phyloP scores from a whole-genome alignment of 2,113 vertebrate species.

The Chaetops frenatus region DNA sequence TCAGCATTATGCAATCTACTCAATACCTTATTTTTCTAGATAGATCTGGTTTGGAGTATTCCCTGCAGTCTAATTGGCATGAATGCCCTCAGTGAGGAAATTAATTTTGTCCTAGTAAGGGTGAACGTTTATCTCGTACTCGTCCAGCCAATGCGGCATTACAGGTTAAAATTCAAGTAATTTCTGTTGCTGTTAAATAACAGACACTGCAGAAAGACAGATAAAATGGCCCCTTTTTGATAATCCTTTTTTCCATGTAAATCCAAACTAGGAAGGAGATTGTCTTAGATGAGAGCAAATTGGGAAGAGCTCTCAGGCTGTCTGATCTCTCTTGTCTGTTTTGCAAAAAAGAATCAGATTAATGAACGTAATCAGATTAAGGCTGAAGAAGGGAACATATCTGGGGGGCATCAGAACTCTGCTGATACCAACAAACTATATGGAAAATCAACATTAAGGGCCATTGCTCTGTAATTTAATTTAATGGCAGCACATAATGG shows the following conservation, averaged over 20 bases:
- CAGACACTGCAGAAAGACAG: not conserved
- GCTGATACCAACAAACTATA: not conserved
- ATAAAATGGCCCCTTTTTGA: not conserved
- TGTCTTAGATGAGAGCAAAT: not conserved
- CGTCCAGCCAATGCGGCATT: not conserved
- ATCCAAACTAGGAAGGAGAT: not conserved
- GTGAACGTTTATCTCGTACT: not conserved
- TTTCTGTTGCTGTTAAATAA: not conserved
- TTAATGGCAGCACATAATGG: not conserved
- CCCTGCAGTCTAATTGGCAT: not conserved
- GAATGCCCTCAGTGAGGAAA: not conserved
- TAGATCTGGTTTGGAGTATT: not conserved
- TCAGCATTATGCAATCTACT: not conserved
- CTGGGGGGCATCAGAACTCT: slow-evolving; percentile 11
- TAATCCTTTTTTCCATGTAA: slow-evolving; percentile 35
- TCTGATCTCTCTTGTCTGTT: slow-evolving; percentile 31
- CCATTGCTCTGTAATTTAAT: not conserved
- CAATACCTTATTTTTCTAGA: not conserved
- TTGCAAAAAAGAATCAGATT: slow-evolving; percentile 38
- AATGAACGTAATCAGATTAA: slow-evolving; percentile 16
- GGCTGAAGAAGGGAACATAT: not conserved
- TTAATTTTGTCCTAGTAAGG: not conserved
- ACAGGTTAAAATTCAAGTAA: not conserved
- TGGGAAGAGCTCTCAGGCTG: not conserved
- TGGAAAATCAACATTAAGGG: not conserved